Evolutionary conservation across 1,140 invertebrate species (phyloP).

Genomic region (Drosophila quadrilineata): DNA sequence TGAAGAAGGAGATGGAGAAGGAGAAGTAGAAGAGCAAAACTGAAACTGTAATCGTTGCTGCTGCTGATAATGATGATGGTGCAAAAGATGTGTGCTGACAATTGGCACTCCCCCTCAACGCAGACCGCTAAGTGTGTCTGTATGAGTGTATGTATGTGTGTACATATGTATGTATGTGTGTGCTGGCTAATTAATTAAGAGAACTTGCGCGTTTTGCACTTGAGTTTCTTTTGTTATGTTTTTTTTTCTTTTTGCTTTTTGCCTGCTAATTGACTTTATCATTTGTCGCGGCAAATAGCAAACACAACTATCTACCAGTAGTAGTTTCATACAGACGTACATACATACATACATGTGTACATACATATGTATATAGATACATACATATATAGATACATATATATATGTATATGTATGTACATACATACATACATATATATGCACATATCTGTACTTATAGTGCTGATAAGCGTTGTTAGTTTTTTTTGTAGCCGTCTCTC

Average conservation of each 20-base stretch:
- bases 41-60: too few species aligned
- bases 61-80: conserved; percentile 5
- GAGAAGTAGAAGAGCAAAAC: too few species aligned
- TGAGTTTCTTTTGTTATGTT: too few species aligned
- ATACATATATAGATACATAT: not conserved
- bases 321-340: conserved; percentile 1
- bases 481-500: too few species aligned
- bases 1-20: too few species aligned
- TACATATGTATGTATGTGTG: not conserved
- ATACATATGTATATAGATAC: not conserved
- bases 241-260: too few species aligned
- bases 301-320: conserved; percentile 67
- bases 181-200: conserved; percentile 63
- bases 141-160: not conserved
- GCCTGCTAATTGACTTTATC: conserved; percentile 72
- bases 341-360: not conserved
- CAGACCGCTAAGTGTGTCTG: too few species aligned
- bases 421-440: not conserved
- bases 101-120: not conserved
- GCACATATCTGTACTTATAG: not conserved
- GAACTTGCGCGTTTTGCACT: conserved; percentile 45
- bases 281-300: conserved; percentile 57
- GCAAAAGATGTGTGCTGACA: not conserved
- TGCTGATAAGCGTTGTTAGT: too few species aligned
- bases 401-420: not conserved